Evolutionary conservation across 2,888 invertebrate genomes (phyloP), one percentile per base, ranked within the genome.

Genomic region (Pelosia muscerda): DNA sequence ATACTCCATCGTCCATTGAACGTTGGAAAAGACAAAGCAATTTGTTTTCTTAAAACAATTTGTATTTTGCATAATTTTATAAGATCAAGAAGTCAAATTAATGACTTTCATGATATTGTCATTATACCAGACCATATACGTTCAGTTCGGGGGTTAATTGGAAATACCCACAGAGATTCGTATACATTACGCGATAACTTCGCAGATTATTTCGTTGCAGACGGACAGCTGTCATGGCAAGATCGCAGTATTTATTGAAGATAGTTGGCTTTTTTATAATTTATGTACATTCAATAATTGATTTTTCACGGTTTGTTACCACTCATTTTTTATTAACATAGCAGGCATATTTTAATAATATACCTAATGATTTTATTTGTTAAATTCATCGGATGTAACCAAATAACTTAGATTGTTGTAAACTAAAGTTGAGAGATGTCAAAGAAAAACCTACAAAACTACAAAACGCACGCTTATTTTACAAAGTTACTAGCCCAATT

Each of bases 331-430:
- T 75, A 75, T 72, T 74, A 74, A 74, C 74, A 74, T 74, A 74
- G 74, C 74, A 74, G 74, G 74, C 72, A 74, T 75, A 75, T 75
- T 75, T 75, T 75, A 71, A 75, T 71, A 75, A 73, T 75, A 73
- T 73, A 75, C 75, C 75, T 74, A 74, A 72, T 74, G 74, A 74
- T 74, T 74, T 74, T 75, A 68, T 64, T 68, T 68, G 68, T 64
- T 68, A 64, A 64, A 28, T 68, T 68, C 68, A 68, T 64, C 64
- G 68, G 64, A 64, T 68, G 68, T 68, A 64, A 68, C 68, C 68
- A 68, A 64, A 68, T 64, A 68, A 64, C 64, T 68, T 68, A 64
- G 64, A 68, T 28, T 28, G 28, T 68, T 68, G 68, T 68, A 68
- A 68, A 68, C 65, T 68, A 68, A 65, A 65, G 68, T 68, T 64